Percentiles rank a stretch among this genome's conserved stretches.
These are phyloP conservation scores for Silurus aristotelis DNA, from an alignment of 2,797 vertebrate genomes.

Conservation along the genomic window DNA sequence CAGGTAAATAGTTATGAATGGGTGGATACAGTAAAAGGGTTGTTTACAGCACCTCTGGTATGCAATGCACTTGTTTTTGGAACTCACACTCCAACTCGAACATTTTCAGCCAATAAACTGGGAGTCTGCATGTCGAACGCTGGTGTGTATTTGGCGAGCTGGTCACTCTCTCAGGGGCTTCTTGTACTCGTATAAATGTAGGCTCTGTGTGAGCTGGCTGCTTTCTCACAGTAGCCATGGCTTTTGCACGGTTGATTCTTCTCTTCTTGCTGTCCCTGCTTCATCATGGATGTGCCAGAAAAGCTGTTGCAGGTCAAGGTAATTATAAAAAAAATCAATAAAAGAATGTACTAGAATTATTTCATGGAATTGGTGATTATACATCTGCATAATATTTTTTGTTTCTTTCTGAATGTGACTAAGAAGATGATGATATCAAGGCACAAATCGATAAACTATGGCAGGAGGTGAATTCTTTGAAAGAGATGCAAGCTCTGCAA, in stretches of 20 bases:
- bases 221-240: slow-evolving; percentile 75
- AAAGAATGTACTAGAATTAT: neutral
- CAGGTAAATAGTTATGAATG: slow-evolving; percentile 80
- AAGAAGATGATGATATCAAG: slow-evolving; percentile 83
- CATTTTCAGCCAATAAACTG: slow-evolving; percentile 69
- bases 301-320: slow-evolving; percentile 83
- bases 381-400: neutral
- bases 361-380: neutral
- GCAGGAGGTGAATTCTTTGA: slow-evolving; percentile 93
- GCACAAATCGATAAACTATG: slow-evolving; percentile 90
- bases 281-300: slow-evolving; percentile 78
- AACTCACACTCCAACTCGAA: slow-evolving; percentile 55
- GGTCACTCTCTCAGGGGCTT: slow-evolving; percentile 59
- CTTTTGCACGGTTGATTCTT: slow-evolving; percentile 73
- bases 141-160: slow-evolving; percentile 68
- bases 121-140: slow-evolving; percentile 68
- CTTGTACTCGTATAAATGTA: slow-evolving; percentile 60
- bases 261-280: slow-evolving; percentile 79
- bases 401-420: slow-evolving; percentile 43
- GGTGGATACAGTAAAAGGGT: slow-evolving; percentile 78
- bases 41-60: slow-evolving; percentile 68
- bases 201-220: slow-evolving; percentile 58
- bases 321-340: slow-evolving; percentile 49
- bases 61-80: slow-evolving; percentile 70
- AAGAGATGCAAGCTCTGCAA: slow-evolving; percentile 95